Evolutionary conservation across 2,888 invertebrate species (phyloP).

Genomic region (Monopis laevigella): DNA sequence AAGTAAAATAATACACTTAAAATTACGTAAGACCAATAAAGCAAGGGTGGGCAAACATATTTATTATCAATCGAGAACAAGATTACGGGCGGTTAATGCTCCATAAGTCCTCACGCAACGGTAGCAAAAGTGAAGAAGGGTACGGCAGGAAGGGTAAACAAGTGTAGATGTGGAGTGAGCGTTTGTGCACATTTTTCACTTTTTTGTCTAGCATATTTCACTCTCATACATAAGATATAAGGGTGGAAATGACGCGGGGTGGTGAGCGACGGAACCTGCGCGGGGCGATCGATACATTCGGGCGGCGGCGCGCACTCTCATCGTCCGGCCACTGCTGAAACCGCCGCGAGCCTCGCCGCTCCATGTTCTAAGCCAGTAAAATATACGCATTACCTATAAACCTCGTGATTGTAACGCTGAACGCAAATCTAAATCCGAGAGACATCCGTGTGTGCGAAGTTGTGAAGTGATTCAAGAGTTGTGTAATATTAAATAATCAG

Average conservation of each 20-base stretch:
- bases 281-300: slow-evolving; percentile 47
- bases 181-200: slow-evolving; percentile 33
- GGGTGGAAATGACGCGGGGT: slow-evolving; percentile 41
- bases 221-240: slow-evolving; percentile 64
- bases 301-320: slow-evolving; percentile 24
- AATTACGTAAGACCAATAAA: neutral
- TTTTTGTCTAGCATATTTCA: slow-evolving; percentile 35
- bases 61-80: slow-evolving; percentile 4
- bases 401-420: slow-evolving; percentile 3
- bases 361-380: neutral
- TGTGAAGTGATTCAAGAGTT: too few relatives aligned
- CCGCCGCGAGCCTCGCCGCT: slow-evolving; percentile 1
- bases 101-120: slow-evolving; percentile 6
- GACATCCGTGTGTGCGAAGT: too few relatives aligned
- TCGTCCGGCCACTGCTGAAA: slow-evolving; percentile 25
- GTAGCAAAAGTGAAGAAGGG: neutral
- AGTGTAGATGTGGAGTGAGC: slow-evolving; percentile 5
- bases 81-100: slow-evolving; percentile 5
- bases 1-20: slow-evolving; percentile 20
- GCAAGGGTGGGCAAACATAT: too few relatives aligned
- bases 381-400: slow-evolving; percentile 8
- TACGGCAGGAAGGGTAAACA: slow-evolving; percentile 4
- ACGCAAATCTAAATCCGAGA: too few relatives aligned
- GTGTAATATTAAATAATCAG: neutral
- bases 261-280: slow-evolving; percentile 46